Base-by-base conservation (phyloP, 2,888 invertebrate genomes). In the Rotaria socialis region DNA sequence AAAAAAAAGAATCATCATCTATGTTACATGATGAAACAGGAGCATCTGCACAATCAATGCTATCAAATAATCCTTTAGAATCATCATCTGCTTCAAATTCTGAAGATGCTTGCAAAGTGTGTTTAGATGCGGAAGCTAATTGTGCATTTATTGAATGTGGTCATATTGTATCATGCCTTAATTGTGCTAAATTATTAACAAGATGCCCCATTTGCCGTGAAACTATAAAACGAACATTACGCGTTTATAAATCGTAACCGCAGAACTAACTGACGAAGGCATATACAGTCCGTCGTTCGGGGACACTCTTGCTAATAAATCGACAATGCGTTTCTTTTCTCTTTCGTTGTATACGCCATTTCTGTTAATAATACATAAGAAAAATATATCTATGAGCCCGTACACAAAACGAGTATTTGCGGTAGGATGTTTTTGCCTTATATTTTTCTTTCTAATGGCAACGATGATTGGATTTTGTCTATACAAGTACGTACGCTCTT, bases 81-180 rank as follows among this genome's bases (percentile, higher is more conserved):
- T 35, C 67, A 67, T 67, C 67, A 67, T 14, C 35, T 16, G 19
- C 14, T 41, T 11, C 14, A 19, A 67, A 5, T 10, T 14, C 35
- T 19, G 67, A 67, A 67, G 67, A 27, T 16, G 16, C 67, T 19
- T 67, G 67, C 7, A 67, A 67, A 67, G 67, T 67, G 14, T 67
- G 67, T 67, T 67, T 67, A 14, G 67, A 67, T 35, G 67, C 67
- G 35, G 27, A 35, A 19, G 67, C 67, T 2, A 67, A 67, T 41
- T 67, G 67, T 67, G 67, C 67, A 67, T 67, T 67, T 67, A 67
- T 67, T 67, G 67, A 67, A 19, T 67, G 67, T 67, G 67, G 67
- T 35, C 67, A 67, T 67, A 67, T 67, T 67, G 67, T 67, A 67
- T 67, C 35, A 19, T 67, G 67, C 24, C 27, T 67, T 16, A 67